Percentiles rank a stretch among this genome's conserved stretches.
Conservation (phyloP, 2,797 vertebrate genomes). For the Rhinichthys osculus region DNA sequence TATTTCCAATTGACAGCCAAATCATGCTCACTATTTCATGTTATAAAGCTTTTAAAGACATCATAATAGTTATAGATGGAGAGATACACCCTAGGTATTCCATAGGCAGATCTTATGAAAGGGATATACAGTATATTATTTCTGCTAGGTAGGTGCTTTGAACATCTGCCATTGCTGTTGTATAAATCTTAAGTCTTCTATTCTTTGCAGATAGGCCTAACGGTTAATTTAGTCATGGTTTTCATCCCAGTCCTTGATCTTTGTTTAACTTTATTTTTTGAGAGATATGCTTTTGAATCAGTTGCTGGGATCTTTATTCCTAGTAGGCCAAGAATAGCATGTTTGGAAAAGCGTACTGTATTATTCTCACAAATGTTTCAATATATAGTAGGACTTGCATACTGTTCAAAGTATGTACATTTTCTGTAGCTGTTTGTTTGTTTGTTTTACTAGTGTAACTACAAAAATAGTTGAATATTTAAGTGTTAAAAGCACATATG, state of each 20-base stretch:
- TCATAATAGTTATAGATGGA: neutral
- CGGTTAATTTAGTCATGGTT: slow-evolving; percentile 34
- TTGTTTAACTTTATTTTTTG: slow-evolving; percentile 15
- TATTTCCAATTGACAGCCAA: neutral
- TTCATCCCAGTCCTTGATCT: slow-evolving; percentile 36
- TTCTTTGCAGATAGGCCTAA: slow-evolving; percentile 12
- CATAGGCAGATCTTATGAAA: neutral
- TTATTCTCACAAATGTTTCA: neutral
- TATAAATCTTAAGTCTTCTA: slow-evolving; percentile 22
- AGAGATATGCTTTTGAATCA: neutral
- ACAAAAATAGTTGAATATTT: neutral
- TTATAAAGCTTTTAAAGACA: slow-evolving; percentile 2
- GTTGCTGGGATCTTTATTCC: neutral
- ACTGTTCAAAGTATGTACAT: neutral
- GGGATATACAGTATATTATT: neutral
- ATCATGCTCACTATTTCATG: neutral
- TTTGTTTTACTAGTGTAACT: neutral
- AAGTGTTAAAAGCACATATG: neutral
- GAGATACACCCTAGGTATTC: slow-evolving; percentile 1
- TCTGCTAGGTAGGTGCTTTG: slow-evolving; percentile 14
- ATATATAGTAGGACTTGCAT: neutral
- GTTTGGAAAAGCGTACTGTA: neutral
- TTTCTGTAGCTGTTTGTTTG: neutral
- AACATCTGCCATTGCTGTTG: slow-evolving; percentile 27
- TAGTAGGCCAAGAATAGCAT: neutral